Evolutionary conservation across 2,113 vertebrate species (phyloP).

Genomic region (Pteropus alecto): DNA sequence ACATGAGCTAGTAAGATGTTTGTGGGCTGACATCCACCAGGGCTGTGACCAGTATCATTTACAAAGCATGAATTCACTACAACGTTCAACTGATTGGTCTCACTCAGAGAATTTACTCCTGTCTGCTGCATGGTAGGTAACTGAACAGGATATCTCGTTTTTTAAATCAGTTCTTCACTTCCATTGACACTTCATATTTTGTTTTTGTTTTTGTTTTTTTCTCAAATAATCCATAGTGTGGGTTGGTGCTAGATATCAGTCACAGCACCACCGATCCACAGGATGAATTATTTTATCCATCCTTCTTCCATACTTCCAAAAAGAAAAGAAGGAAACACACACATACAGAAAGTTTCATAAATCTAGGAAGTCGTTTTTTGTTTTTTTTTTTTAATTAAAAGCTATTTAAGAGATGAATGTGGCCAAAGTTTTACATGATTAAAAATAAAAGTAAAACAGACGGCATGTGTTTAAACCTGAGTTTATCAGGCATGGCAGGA

Average conservation of each 20-base stretch:
- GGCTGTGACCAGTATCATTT: neutral
- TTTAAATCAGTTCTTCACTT: conserved; percentile 45
- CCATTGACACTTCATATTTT: conserved; percentile 41
- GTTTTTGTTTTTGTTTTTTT: neutral
- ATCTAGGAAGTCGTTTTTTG: conserved; percentile 84
- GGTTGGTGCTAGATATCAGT: conserved; percentile 27
- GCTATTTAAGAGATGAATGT: conserved; percentile 91
- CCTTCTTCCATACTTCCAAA: conserved; percentile 16
- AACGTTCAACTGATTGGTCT: conserved; percentile 6
- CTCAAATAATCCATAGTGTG: conserved; percentile 32
- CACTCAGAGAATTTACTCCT: conserved; percentile 37
- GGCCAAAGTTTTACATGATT: conserved; percentile 96
- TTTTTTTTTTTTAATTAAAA: conserved; percentile 84
- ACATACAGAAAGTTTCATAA: conserved; percentile 72
- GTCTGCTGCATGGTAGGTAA: conserved; percentile 30
- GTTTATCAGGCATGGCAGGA: conserved; percentile 75
- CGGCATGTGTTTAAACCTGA: conserved; percentile 73
- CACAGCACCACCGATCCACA: conserved; percentile 26
- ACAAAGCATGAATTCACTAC: conserved; percentile 14
- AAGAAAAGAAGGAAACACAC: conserved; percentile 19
- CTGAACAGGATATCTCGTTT: conserved; percentile 32
- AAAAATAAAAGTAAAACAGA: conserved; percentile 85
- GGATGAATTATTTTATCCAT: conserved; percentile 31
- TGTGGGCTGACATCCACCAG: neutral
- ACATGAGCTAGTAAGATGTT: neutral